Evolutionary conservation across 2,888 invertebrate genomes (phyloP).

Genomic region (Acanthosepion pharaonis): DNA sequence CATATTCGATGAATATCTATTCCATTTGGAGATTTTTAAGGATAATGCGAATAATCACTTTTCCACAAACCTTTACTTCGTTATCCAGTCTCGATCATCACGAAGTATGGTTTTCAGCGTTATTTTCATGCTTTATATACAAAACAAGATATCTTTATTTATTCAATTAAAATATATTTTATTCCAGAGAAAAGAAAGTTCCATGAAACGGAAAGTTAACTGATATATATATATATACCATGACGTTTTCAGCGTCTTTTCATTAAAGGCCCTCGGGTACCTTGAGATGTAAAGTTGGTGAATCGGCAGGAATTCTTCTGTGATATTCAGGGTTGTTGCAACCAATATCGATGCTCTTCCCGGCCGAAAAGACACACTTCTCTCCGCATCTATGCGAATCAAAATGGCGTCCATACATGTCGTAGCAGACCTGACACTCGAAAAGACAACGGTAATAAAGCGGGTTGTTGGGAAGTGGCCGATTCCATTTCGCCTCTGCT

Average conservation of each 20-base stretch:
- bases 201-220: not conserved
- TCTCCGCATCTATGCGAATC: conserved; percentile 15
- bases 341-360: conserved; percentile 14
- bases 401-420: conserved; percentile 34
- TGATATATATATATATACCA: not conserved
- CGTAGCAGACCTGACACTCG: conserved; percentile 42
- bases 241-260: not conserved
- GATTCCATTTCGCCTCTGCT: not conserved
- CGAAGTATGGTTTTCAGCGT: too few species aligned
- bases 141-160: not conserved
- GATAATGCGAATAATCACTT: too few species aligned
- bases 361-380: not conserved
- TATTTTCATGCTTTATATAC: too few species aligned
- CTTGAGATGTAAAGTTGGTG: not conserved
- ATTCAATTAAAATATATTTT: not conserved
- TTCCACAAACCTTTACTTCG: too few species aligned
- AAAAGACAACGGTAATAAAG: conserved; percentile 45
- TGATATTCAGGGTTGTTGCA: conserved; percentile 40
- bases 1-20: too few species aligned
- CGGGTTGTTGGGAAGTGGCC: not conserved
- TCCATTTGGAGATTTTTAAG: too few species aligned
- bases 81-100: too few species aligned
- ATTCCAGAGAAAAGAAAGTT: not conserved
- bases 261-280: conserved; percentile 14
- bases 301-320: not conserved